Evolutionary conservation across 2,797 vertebrate genomes (phyloP), one percentile per base, ranked within the genome.

Genomic region (Centroberyx gerrardi): DNA sequence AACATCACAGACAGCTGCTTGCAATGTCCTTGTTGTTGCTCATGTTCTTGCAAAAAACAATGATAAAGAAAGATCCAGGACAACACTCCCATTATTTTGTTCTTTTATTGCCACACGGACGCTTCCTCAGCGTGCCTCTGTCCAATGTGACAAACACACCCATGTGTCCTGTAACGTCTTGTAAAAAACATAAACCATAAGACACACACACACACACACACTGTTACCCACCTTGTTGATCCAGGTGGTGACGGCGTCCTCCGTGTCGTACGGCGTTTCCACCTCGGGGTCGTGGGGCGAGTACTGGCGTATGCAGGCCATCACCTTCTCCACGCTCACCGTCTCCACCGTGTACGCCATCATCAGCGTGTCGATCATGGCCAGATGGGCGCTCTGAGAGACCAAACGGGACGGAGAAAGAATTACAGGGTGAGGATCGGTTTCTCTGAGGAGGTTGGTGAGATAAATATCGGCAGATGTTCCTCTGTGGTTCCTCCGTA

Each of bases 361-460:
- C 98, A 99, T 99, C 55, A 99, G 91, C 0, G 97, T 95, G 90
- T 99, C 98, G 0, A 98, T 96, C 96, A 99, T 96, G 18, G 98
- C 98, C 94, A 99, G 81, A 89, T 99, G 98, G 65, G 98, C 96
- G 13, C 96, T 97, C 98, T 99, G 87, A 87, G 75, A 80, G 2
- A 83, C 67, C 66, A 76, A 78, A 72, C 14, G 49, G 58, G 44
- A 17, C 56, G 59, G 53, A 72, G 2, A 66, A 17, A 36, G 18
- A n/a, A 40, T 56, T 38, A 58, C 22, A 46, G 13, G n/a, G 22
- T 51, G 14, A 44, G 44, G 52, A 64, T 0, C 0, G 31, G 17
- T 3, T 55, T 28, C 8, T 80, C 27, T 33, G 12, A 55, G 2
- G 42, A 18, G 42, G 17, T 8, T 44, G 59, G 1, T 28, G 48